Evolutionary conservation across 2,113 vertebrate species (phyloP), one percentile per base, ranked within the genome.

Genomic region (Brachypodius melanocephalos): DNA sequence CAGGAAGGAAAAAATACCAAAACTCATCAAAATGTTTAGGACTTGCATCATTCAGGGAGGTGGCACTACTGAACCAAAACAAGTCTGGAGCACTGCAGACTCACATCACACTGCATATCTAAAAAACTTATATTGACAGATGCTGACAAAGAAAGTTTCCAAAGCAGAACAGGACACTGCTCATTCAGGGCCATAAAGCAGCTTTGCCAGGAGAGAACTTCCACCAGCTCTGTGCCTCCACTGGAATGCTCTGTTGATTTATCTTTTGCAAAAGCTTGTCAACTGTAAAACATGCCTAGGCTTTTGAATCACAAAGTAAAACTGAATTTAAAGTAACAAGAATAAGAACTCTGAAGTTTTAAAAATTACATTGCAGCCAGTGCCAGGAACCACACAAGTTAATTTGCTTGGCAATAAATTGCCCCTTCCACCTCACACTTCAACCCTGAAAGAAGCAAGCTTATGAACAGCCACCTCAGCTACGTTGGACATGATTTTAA

Each of bases 211-310:
- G 5, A 82, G 57, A 89, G 94, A 79, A 65, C 28, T 65, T 94
- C 42, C 4, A 8, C 32, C 63, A 79, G 49, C 29, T 85, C 75
- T 73, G 17, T 78, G 54, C 71, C 86, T 85, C 62, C n/a, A 26
- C 26, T 38, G 90, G 85, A 94, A 94, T 57, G 42, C 46, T 90
- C 82, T 82, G 72, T 48, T 96, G 90, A 91, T 74, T 90, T 76
- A 76, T 46, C 93, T 91, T 85, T 26, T 69, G 62, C 58, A 85
- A 69, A 87, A 90, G 58, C 46, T 85, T 58, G 43, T 54, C 92
- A 73, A 34, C 58, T 69, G 51, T 79, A 79, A 85, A 94, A 82
- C 21, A 89, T 90, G 74, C 54, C 48, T 79, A 31, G 9, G 40
- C 81, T 94, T 91, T 85, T 34, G 45, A 85, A 88, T 46, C 49